Evolutionary conservation across 2,113 vertebrate species (phyloP).

Genomic region (Carollia perspicillata): DNA sequence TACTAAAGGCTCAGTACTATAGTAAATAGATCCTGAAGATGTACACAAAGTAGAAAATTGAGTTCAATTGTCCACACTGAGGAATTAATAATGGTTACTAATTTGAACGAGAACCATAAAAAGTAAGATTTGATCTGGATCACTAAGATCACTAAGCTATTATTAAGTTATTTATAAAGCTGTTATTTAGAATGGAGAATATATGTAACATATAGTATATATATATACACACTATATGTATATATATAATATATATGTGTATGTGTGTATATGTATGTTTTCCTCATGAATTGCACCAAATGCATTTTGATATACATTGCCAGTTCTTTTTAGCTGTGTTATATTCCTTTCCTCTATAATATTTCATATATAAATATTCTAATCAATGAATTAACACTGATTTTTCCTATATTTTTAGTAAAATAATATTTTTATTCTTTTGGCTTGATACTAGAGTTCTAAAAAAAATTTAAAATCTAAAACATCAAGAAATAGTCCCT

Average conservation of each 20-base stretch:
- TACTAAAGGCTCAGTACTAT: background rate
- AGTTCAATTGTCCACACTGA: background rate
- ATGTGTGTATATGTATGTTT: background rate
- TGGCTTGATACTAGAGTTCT: background rate
- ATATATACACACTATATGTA: background rate
- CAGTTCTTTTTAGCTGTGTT: background rate
- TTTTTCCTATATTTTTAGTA: background rate
- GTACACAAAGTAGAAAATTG: background rate
- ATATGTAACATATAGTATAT: background rate
- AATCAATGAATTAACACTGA: background rate
- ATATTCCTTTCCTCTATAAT: slow-evolving; percentile 19
- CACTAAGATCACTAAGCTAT: too few relatives aligned
- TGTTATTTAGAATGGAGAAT: background rate
- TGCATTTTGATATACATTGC: background rate
- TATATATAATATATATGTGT: background rate
- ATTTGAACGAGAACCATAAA: background rate
- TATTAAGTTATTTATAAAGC: background rate
- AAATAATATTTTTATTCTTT: background rate
- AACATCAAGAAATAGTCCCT: background rate
- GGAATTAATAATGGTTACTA: background rate
- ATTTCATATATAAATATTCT: background rate
- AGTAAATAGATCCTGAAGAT: background rate
- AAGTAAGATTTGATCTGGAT: background rate
- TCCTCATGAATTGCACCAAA: background rate
- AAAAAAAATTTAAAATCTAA: background rate